These are phyloP conservation scores for Mythimna pallens DNA, from an alignment of 2,888 invertebrate species.

Conservation along the genomic window DNA sequence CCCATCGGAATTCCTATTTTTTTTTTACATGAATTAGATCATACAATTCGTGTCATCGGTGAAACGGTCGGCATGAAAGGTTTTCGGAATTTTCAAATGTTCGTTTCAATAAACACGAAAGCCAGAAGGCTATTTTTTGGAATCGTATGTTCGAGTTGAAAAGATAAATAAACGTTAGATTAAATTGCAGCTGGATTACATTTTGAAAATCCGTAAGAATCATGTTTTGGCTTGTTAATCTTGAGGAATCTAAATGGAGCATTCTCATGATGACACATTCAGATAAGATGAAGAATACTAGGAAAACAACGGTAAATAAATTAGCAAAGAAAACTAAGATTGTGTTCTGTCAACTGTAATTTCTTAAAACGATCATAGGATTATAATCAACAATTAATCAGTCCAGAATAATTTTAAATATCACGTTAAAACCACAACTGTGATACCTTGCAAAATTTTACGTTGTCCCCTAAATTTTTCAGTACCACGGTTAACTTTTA, in stretches of 20 bases:
- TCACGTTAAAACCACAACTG: constrained; percentile 6
- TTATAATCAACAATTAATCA: neutral
- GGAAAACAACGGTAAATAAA: neutral
- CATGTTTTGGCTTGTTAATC: neutral
- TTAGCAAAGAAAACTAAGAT: neutral
- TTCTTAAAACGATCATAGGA: neutral
- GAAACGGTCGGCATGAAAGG: constrained; percentile 9
- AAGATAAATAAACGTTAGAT: constrained; percentile 1
- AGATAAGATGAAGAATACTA: constrained; percentile 11
- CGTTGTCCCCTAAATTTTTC: constrained; percentile 20
- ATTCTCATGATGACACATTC: constrained; percentile 1
- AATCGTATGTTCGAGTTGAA: constrained; percentile 2
- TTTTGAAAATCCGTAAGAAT: neutral
- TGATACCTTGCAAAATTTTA: neutral
- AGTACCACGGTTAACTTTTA: constrained; percentile 17
- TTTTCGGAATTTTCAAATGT: constrained; percentile 17
- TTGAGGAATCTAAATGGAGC: neutral
- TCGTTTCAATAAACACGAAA: constrained; percentile 30
- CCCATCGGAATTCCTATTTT: neutral
- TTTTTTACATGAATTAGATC: constrained; percentile 29
- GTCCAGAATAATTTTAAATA: constrained; percentile 2
- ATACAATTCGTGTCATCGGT: constrained; percentile 23
- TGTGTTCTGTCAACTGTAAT: neutral
- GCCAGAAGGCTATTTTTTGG: neutral
- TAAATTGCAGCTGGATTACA: neutral